Evolutionary conservation across 2,797 vertebrate genomes (phyloP).

Genomic region (Poliocrania exsul): DNA sequence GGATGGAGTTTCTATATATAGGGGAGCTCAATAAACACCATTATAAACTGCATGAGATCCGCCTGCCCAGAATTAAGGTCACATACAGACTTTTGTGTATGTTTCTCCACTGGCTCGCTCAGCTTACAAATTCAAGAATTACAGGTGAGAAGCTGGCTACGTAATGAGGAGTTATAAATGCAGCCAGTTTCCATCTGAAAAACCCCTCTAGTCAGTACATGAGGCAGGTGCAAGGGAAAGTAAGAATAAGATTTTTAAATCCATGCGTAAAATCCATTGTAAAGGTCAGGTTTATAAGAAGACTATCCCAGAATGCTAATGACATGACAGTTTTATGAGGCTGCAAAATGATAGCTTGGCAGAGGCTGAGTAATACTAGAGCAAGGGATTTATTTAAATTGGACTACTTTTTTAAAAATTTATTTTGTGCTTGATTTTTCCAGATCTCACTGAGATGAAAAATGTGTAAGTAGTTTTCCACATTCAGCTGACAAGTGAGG

Average conservation of each 20-base stretch:
- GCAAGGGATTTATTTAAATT: constrained; percentile 52
- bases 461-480: not conserved
- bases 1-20: constrained; percentile 76
- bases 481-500: not conserved
- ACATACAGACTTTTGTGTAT: not conserved
- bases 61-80: constrained; percentile 28
- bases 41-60: not conserved
- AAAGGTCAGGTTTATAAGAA: constrained; percentile 56
- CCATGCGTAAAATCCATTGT: constrained; percentile 46
- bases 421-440: constrained; percentile 19
- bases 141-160: not conserved
- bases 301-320: constrained; percentile 4
- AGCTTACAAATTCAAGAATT: not conserved
- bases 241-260: constrained; percentile 26
- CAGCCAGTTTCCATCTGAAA: not conserved
- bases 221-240: not conserved
- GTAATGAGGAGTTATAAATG: not conserved
- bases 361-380: constrained; percentile 42
- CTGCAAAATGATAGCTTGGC: constrained; percentile 53
- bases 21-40: constrained; percentile 71
- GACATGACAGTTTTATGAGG: constrained; percentile 48
- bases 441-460: not conserved
- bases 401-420: not conserved
- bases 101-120: not conserved
- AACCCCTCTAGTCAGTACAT: not conserved